Evolutionary conservation across 1,140 invertebrate species (phyloP), one percentile per base, ranked within the genome.

Genomic region (Ridgeia piscesae): DNA sequence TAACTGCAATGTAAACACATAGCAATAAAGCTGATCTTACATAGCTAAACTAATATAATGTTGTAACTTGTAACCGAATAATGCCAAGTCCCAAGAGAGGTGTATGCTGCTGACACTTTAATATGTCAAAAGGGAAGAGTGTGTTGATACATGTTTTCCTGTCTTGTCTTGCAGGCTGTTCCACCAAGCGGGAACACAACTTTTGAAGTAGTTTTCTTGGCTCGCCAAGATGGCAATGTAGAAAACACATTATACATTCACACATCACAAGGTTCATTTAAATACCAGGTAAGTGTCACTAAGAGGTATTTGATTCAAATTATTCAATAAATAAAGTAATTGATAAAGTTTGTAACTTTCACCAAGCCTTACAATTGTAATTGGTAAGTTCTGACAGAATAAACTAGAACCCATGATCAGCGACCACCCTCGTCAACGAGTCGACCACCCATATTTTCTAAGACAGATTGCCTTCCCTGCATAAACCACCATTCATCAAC

Each of bases 131-230:
- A n/a, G 11, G 42, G 42, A 42, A 42, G 42, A 42, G 42, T 42
- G 42, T 42, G 42, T 42, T 11, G 11, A 6, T 42, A 11, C 42
- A 42, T 4, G 42, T 11, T 4, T 42, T 42, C 42, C 11, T 42
- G 42, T 42, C 33, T n/a, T 50, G 91, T 91, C 42, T 96, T 96
- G 14, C 94, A 98, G 98, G 96, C 97, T 94, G 97, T 99, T 95
- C 97, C 98, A 94, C 98, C 98, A 90, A 97, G 98, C 92, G 97
- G 98, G 91, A 99, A 99, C 96, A 99, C 98, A 93, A 98, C 98
- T 93, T 99, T 99, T 96, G 98, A 98, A 96, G 98, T 99, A 94
- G 98, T 99, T 92, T 99, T 99, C 96, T 97, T 99, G 94, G 98
- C 98, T 33, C 96, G 98, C 94, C 97, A 98, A 96, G 97, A 98